Evolutionary conservation across 2,113 vertebrate genomes (phyloP).

Genomic region (Deroptyus accipitrinus): DNA sequence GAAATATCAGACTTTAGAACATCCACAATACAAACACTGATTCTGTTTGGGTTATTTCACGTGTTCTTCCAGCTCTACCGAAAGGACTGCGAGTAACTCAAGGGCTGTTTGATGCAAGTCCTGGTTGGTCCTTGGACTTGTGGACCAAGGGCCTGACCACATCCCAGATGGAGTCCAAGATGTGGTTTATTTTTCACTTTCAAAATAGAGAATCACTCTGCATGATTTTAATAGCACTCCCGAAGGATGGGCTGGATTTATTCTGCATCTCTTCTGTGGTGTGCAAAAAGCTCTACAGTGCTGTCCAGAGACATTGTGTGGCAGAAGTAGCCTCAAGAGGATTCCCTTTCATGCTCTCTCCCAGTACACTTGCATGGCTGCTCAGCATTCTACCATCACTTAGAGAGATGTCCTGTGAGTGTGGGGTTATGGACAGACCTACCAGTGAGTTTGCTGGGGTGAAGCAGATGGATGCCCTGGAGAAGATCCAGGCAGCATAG

Average conservation of each 20-base stretch:
- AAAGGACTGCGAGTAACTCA: not conserved
- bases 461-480: not conserved
- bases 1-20: not conserved
- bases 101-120: rapidly evolving
- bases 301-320: not conserved
- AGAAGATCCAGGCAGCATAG: not conserved
- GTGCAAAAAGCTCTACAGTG: not conserved
- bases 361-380: not conserved
- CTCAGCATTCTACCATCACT: not conserved
- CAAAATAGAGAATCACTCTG: not conserved
- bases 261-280: not conserved
- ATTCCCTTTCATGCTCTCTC: not conserved
- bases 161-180: rapidly evolving
- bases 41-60: not conserved
- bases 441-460: not conserved
- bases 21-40: not conserved
- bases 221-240: not conserved
- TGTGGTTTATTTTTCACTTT: not conserved
- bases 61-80: not conserved
- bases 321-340: not conserved
- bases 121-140: not conserved
- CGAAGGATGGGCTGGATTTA: not conserved
- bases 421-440: not conserved
- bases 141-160: not conserved
- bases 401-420: not conserved